Evolutionary conservation across 2,113 vertebrate species (phyloP).

Genomic region (Ochotona curzoniae): DNA sequence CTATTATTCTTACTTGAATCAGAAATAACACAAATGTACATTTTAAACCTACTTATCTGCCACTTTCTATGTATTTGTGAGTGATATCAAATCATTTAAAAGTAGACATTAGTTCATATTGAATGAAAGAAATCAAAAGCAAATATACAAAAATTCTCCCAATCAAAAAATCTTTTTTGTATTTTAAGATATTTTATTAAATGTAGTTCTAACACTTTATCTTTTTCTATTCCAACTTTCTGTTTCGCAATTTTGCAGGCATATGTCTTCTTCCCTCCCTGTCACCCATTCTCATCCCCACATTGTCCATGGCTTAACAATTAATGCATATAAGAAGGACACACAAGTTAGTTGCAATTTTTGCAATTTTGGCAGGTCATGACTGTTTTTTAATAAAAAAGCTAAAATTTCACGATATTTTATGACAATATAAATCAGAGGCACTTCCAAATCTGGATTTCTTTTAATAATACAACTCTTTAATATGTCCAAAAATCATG

Average conservation of each 20-base stretch:
- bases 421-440: neutral
- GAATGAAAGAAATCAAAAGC: neutral
- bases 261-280: no score
- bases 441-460: neutral
- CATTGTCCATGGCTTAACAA: neutral
- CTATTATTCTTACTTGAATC: neutral
- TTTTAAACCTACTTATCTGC: neutral
- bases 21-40: neutral
- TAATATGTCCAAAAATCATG: slow-evolving; percentile 25
- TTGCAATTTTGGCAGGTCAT: neutral
- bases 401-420: neutral
- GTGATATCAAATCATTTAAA: neutral
- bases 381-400: neutral
- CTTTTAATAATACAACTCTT: neutral
- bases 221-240: no score
- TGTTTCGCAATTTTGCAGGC: no score
- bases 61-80: neutral
- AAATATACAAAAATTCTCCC: neutral
- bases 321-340: neutral
- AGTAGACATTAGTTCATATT: neutral
- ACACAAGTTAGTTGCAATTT: neutral
- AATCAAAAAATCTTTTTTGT: no score
- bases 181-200: no score
- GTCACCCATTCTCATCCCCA: no score
- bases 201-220: no score